phyloP scores from a whole-genome alignment of 30 jellyfish, hydroid and myxozoan genomes.

The Aurelia coerulea region DNA sequence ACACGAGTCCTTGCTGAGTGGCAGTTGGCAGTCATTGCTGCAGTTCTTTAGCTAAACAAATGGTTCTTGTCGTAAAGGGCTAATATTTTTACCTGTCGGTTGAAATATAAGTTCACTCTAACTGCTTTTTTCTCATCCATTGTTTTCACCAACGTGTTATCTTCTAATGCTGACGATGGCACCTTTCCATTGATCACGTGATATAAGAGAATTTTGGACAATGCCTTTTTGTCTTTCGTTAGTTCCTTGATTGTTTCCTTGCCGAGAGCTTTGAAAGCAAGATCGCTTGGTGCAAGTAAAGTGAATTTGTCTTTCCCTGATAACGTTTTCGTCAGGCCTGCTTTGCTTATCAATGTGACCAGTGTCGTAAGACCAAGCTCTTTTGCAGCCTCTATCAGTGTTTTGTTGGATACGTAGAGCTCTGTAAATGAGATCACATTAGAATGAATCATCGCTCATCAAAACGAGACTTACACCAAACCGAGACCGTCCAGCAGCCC shows the following conservation, averaged over 20 bases:
- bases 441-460: no score
- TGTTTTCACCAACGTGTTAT: conserved; percentile 36
- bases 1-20: no score
- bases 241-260: conserved; percentile 1
- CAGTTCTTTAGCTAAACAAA: no score
- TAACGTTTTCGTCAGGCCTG: conserved; percentile 51
- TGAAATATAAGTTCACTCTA: conserved; percentile 48
- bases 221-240: conserved; percentile 37
- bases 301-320: conserved; percentile 49
- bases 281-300: conserved; percentile 67
- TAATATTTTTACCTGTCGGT: conserved; percentile 35
- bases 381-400: conserved; percentile 37
- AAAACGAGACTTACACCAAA: no score
- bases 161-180: conserved; percentile 54
- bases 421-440: conserved; percentile 13
- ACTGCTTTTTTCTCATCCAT: conserved; percentile 35
- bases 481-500: no score
- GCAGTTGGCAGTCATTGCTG: no score
- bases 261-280: conserved; percentile 45
- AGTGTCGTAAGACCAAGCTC: conserved; percentile 48
- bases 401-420: conserved; percentile 59
- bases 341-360: conserved; percentile 6
- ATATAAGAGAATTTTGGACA: conserved; percentile 32
- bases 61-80: no score
- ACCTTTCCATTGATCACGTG: conserved; percentile 67